Evolutionary conservation across 2,797 vertebrate species (phyloP), one percentile per base, ranked within the genome.

Genomic region (Ceryle rudis): DNA sequence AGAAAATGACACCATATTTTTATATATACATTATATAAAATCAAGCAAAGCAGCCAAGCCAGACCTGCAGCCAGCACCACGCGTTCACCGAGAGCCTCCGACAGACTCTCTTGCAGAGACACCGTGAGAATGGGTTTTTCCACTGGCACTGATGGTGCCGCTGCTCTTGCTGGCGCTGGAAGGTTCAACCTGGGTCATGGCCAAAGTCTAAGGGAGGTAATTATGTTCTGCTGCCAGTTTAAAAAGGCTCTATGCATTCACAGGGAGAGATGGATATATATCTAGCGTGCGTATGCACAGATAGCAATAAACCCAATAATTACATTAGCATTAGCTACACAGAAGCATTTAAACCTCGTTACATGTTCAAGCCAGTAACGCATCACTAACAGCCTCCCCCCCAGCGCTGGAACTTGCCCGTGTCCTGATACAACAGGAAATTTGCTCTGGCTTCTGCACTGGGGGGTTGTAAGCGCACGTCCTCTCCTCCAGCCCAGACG

Each of bases 61-160:
- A 55, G 54, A n/a, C 18, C 54, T 55, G 54, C 35, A 72, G 21
- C 20, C 79, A 3, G 58, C 57, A 25, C 11, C 61, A 13, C 1
- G 2, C 5, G 0, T 5, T 15, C 1, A 0, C 49, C 0, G 17
- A 0, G 15, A 61, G 33, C 33, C 25, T 26, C 23, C 2, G 3
- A 23, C 23, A 2, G 21, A 5, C n/a, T 15, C 10, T 0, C 37
- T 10, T 5, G 4, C 39, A 28, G 29, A 17, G 8, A 10, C 14
- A 3, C 23, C 2, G 0, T 5, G 15, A 33, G 55, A 58, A 54
- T 0, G 5, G 10, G 17, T 8, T 61, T 70, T 61, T 25, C 21
- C 49, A 42, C 47, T 20, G n/a, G 57, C n/a, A 58, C 57, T 23
- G 57, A 58, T 0, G 7, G 20, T 15, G 29, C 47, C 1, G 4